Evolutionary conservation across 2,113 vertebrate species (phyloP).

Genomic region (Collichthys lucidus): DNA sequence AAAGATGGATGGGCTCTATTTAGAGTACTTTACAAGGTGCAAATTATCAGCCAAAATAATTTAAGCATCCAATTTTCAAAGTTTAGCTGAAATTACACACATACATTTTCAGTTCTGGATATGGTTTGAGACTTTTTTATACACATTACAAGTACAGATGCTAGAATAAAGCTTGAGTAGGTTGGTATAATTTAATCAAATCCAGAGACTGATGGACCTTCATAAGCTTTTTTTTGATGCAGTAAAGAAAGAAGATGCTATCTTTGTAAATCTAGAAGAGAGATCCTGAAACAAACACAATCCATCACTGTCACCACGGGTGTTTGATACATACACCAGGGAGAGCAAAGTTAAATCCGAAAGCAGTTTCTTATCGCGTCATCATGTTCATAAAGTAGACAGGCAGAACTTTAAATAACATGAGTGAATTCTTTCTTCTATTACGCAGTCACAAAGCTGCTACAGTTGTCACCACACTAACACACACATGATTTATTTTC

Average conservation of each 20-base stretch:
- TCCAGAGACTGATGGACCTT: not conserved
- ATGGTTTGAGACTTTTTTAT: not conserved
- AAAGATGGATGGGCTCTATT: not conserved
- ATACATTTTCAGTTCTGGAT: not conserved
- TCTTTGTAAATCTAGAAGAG: conserved; percentile 43
- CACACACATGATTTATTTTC: not conserved
- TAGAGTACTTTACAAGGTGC: not conserved
- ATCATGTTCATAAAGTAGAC: conserved; percentile 15
- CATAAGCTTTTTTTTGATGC: not conserved
- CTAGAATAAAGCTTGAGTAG: not conserved
- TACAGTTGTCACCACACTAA: not conserved
- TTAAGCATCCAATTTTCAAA: too few species aligned
- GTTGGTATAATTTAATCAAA: conserved; percentile 1
- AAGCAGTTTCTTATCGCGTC: conserved; percentile 37
- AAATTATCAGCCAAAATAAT: not conserved
- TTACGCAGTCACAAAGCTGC: not conserved
- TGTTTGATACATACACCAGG: conserved; percentile 22
- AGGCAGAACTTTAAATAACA: conserved; percentile 5
- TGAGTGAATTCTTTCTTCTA: not conserved
- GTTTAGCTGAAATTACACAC: not conserved
- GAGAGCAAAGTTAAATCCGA: conserved; percentile 30
- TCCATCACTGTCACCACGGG: conserved; percentile 60
- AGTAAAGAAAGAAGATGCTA: conserved; percentile 34
- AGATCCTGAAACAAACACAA: conserved; percentile 50
- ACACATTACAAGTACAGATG: not conserved